These are phyloP conservation scores for Riparia riparia DNA, from an alignment of 2,113 vertebrate species.

Conservation along the genomic window DNA sequence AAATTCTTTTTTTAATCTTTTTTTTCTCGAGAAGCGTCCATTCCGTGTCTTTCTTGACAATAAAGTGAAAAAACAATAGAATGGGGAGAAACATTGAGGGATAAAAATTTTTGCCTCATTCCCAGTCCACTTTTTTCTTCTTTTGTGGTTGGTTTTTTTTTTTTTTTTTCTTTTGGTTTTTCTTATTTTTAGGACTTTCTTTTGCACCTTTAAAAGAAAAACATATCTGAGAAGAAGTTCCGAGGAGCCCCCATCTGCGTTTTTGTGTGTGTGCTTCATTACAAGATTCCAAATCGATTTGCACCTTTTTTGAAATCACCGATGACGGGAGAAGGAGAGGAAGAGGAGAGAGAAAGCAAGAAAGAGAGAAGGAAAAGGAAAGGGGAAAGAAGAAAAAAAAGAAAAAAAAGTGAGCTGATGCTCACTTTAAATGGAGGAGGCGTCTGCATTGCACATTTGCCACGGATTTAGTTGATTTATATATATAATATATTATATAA, in stretches of 20 bases:
- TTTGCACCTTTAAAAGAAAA: constrained; percentile 71
- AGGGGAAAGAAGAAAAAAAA: constrained; percentile 32
- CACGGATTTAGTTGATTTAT: constrained; percentile 80
- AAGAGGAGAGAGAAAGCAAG: constrained; percentile 43
- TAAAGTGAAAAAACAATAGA: constrained; percentile 59
- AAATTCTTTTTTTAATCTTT: background rate
- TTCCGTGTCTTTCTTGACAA: constrained; percentile 69
- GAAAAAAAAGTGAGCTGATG: constrained; percentile 64
- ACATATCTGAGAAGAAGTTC: constrained; percentile 55
- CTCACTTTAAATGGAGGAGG: constrained; percentile 75
- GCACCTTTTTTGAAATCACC: constrained; percentile 77
- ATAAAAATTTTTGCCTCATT: constrained; percentile 35
- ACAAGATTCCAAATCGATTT: constrained; percentile 79
- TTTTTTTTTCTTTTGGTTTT: background rate
- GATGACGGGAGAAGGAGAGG: constrained; percentile 62
- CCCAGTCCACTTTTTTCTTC: constrained; percentile 31
- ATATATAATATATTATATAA: constrained; percentile 80
- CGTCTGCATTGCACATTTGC: constrained; percentile 81
- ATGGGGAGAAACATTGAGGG: constrained; percentile 47
- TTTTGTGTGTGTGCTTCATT: constrained; percentile 71
- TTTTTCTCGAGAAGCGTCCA: constrained; percentile 55
- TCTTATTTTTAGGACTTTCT: constrained; percentile 63
- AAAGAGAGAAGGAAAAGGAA: constrained; percentile 52
- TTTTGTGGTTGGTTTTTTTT: background rate
- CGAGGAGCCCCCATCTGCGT: constrained; percentile 61